Conservation (phyloP, 2,113 vertebrate genomes). For the Mesembrinibis cayennensis region DNA sequence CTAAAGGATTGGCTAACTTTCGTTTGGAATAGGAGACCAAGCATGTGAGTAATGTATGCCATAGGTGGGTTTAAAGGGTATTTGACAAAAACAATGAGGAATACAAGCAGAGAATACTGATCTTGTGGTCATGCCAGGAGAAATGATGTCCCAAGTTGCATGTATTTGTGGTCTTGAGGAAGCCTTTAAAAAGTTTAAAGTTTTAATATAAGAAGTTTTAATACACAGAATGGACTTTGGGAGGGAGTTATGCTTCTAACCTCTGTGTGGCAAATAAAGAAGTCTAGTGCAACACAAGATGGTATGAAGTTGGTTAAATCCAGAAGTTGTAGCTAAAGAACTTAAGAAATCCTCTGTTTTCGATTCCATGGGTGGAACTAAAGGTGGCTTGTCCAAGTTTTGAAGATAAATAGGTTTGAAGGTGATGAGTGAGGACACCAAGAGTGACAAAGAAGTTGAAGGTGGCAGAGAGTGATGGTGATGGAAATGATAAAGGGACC, state of each 20-base stretch:
- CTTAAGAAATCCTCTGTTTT: background rate
- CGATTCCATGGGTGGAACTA: background rate
- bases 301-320: background rate
- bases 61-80: background rate
- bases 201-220: background rate
- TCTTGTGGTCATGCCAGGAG: background rate
- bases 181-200: background rate
- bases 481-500: background rate
- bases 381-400: background rate
- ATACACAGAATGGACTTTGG: background rate
- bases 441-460: background rate
- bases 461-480: background rate
- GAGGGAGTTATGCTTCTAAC: background rate
- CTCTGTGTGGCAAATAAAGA: background rate
- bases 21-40: background rate
- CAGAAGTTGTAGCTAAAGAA: background rate
- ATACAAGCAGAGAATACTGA: background rate
- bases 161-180: background rate
- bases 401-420: background rate
- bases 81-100: background rate
- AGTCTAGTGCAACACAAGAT: background rate
- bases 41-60: background rate
- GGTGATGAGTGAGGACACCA: background rate
- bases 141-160: accelerated
- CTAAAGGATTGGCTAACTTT: background rate